phyloP scores from a whole-genome alignment of 2,797 vertebrate species.

The Pangasius mekongensis region DNA sequence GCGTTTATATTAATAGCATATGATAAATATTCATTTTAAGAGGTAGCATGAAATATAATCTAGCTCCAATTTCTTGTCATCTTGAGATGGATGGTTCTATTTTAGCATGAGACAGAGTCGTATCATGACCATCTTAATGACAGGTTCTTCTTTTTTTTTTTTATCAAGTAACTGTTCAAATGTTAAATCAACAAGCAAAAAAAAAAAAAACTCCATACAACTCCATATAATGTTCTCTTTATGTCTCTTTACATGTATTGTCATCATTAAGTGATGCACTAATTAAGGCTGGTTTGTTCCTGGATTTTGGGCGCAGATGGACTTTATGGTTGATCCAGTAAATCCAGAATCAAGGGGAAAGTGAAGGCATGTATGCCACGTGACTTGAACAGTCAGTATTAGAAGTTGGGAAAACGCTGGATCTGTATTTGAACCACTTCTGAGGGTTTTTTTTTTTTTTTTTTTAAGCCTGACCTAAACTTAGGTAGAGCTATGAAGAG shows the following conservation, averaged over 20 bases:
- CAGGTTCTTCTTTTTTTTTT: background rate
- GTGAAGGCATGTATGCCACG: background rate
- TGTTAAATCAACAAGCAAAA: conserved; percentile 20
- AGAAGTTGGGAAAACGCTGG: background rate
- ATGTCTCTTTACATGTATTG: conserved; percentile 64
- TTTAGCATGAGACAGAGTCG: conserved; percentile 10
- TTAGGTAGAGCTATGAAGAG: background rate
- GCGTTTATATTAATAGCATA: conserved; percentile 20
- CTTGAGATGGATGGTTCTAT: conserved; percentile 17
- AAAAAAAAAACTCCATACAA: no score
- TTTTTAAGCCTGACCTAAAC: background rate
- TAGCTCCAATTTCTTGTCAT: background rate
- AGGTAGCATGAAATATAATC: background rate
- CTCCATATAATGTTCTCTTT: conserved; percentile 40
- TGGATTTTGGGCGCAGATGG: conserved; percentile 70
- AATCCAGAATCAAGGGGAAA: conserved; percentile 14
- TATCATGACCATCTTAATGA: conserved; percentile 22
- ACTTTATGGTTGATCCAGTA: conserved; percentile 66
- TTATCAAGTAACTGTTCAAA: conserved; percentile 19
- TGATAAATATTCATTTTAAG: conserved; percentile 1
- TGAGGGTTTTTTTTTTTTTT: no score
- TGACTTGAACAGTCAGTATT: background rate
- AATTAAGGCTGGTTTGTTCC: conserved; percentile 64
- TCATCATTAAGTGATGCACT: conserved; percentile 64
- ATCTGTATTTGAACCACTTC: no score